These are phyloP conservation scores for Centroberyx gerrardi DNA, from an alignment of 2,797 vertebrate genomes.

Conservation along the genomic window DNA sequence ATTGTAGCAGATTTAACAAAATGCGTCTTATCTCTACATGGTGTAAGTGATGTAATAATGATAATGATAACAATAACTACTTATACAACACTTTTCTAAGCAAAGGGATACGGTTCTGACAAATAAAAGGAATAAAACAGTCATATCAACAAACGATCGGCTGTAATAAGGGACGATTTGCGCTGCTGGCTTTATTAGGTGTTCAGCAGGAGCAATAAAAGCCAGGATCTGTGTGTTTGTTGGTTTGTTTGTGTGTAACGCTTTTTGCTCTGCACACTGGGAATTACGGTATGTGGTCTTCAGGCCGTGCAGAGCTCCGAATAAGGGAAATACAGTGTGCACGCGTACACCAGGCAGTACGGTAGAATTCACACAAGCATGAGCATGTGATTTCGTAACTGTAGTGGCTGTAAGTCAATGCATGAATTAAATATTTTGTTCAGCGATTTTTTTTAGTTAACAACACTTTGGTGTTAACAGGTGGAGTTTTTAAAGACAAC, in stretches of 20 bases:
- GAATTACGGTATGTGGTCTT: constrained; percentile 22
- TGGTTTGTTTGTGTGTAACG: constrained; percentile 37
- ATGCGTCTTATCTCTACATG: constrained; percentile 47
- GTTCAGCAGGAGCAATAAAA: constrained; percentile 54
- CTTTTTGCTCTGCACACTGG: constrained; percentile 27
- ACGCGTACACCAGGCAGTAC: too few species aligned
- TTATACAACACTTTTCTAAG: constrained; percentile 39
- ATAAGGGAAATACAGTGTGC: constrained; percentile 10
- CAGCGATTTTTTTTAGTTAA: too few species aligned
- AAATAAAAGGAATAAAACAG: constrained; percentile 37
- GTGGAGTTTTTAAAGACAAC: too few species aligned
- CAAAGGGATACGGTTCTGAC: not conserved
- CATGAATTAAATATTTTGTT: too few species aligned
- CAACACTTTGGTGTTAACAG: too few species aligned
- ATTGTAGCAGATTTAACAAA: constrained; percentile 9
- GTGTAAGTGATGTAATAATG: constrained; percentile 51
- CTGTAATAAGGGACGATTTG: constrained; percentile 52
- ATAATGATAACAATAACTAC: constrained; percentile 48
- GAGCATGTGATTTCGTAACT: too few species aligned
- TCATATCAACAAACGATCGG: constrained; percentile 66
- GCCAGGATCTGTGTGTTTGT: constrained; percentile 38
- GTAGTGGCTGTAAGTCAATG: too few species aligned
- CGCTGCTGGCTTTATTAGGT: constrained; percentile 57
- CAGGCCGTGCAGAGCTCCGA: constrained; percentile 19
- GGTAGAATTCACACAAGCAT: too few species aligned